These are phyloP conservation scores for Oxyura jamaicensis DNA, from an alignment of 2,113 vertebrate species.

Conservation along the genomic window DNA sequence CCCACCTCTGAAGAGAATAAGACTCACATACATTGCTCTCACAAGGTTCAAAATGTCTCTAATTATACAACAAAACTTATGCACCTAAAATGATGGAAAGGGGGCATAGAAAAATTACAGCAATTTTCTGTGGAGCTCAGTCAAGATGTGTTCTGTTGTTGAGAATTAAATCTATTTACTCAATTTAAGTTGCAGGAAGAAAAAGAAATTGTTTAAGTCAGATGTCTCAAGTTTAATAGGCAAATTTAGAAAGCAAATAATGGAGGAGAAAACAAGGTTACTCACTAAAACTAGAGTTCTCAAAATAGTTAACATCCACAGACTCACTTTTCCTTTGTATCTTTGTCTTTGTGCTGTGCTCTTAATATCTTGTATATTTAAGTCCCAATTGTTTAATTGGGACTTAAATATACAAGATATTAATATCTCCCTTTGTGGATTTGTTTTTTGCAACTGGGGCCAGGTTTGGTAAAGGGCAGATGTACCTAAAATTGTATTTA, in stretches of 20 bases:
- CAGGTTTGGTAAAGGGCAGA: background rate
- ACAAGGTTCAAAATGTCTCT: background rate
- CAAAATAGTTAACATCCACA: conserved; percentile 30
- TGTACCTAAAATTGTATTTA: background rate
- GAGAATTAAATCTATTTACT: background rate
- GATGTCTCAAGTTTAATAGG: background rate
- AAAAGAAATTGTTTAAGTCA: background rate
- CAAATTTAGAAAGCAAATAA: conserved; percentile 10
- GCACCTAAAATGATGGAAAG: background rate
- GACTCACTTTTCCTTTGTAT: background rate
- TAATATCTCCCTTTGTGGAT: conserved; percentile 31
- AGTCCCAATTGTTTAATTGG: too few species aligned
- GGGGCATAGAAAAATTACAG: background rate
- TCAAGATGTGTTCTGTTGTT: background rate
- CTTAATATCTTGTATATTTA: too few species aligned
- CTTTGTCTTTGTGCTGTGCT: background rate
- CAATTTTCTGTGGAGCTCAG: background rate
- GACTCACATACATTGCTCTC: background rate
- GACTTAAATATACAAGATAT: background rate
- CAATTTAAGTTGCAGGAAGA: background rate
- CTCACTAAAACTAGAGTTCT: conserved; percentile 32
- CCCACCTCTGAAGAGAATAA: background rate
- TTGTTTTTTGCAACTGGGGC: background rate
- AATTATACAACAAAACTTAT: background rate
- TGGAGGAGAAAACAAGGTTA: conserved; percentile 39